These are phyloP conservation scores for Tiliqua scincoides DNA, from an alignment of 2,113 vertebrate genomes.

Conservation along the genomic window DNA sequence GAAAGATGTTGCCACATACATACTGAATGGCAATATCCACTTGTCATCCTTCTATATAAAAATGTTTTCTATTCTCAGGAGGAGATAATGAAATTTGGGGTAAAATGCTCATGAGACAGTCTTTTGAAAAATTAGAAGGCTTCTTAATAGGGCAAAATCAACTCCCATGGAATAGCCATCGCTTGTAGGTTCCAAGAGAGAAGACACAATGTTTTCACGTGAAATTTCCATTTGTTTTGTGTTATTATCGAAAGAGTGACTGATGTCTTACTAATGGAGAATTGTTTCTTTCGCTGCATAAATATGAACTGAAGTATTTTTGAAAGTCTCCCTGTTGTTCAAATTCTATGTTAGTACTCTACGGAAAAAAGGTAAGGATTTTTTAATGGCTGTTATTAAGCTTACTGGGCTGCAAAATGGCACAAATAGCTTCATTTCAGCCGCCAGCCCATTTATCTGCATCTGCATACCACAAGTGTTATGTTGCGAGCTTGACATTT, in stretches of 20 bases:
- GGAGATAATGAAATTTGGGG: background rate
- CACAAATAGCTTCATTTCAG: conserved; percentile 50
- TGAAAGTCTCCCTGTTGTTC: background rate
- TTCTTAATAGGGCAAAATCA: background rate
- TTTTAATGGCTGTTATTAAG: conserved; percentile 49
- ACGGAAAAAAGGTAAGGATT: background rate
- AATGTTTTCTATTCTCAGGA: background rate
- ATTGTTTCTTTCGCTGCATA: background rate
- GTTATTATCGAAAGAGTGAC: conserved; percentile 16
- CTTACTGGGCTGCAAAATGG: conserved; percentile 51
- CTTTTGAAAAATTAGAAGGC: background rate
- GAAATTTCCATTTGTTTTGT: conserved; percentile 39
- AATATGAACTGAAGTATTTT: background rate
- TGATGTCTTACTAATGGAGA: background rate
- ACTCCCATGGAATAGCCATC: background rate
- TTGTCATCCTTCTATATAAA: background rate
- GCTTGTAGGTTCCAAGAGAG: background rate
- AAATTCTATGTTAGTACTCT: conserved; percentile 20
- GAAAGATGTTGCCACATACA: background rate
- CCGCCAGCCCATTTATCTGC: conserved; percentile 36
- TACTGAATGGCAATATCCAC: background rate
- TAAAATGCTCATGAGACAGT: background rate
- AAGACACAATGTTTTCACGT: background rate
- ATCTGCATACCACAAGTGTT: conserved; percentile 19
- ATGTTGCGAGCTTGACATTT: conserved; percentile 45